These are phyloP conservation scores for Myotis findleyi DNA, from an alignment of 2,797 vertebrate species.

Conservation along the genomic window DNA sequence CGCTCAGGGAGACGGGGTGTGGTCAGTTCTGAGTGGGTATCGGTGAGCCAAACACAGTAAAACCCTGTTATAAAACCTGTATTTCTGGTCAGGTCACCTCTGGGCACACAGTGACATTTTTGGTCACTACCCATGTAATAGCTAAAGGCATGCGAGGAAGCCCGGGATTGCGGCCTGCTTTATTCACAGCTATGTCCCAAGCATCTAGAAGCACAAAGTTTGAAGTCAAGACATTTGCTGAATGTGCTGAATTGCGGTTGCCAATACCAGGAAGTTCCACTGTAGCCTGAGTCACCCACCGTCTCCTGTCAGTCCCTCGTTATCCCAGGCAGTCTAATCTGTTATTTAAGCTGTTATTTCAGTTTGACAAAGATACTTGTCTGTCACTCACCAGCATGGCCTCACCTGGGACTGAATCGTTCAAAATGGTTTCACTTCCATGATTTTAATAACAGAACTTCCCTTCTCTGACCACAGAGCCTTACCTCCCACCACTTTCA, in stretches of 20 bases:
- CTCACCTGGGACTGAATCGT: not conserved
- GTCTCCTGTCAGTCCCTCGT: not conserved
- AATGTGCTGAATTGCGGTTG: not conserved
- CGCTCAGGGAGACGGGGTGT: not conserved
- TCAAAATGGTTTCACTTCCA: not conserved
- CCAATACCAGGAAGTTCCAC: not conserved
- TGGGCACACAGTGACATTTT: not conserved
- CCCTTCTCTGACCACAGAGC: not conserved
- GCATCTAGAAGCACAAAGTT: not conserved
- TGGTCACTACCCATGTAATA: not conserved
- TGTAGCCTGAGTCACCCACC: not conserved
- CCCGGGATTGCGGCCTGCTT: not conserved
- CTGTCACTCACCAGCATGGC: not conserved
- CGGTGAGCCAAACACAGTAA: not conserved
- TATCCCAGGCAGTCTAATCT: rapidly evolving
- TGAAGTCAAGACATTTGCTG: not conserved
- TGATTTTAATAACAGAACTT: not conserved
- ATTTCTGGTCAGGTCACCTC: slow-evolving; percentile 35
- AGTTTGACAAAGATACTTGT: rapidly evolving
- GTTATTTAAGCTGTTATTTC: not conserved
- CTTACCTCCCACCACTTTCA: not conserved
- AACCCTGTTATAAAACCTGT: not conserved
- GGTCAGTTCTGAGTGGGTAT: not conserved
- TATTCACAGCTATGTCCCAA: rapidly evolving
- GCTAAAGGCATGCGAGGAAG: not conserved